These are phyloP conservation scores for Sesamia inferens DNA, from an alignment of 2,888 invertebrate species.

Conservation along the genomic window DNA sequence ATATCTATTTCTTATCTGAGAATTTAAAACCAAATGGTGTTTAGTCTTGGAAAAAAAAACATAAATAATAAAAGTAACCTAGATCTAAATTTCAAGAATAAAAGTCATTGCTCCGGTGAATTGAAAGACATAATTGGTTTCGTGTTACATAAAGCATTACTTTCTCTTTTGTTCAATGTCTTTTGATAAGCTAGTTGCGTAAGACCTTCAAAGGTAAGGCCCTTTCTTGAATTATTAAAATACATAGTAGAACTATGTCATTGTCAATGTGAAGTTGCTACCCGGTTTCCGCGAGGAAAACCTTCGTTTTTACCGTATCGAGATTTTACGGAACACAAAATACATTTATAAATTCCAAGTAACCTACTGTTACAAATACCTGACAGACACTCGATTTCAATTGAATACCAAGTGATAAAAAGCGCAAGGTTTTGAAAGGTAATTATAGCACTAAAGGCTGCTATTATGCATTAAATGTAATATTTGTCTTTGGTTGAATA, in stretches of 20 bases:
- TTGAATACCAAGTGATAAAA: slow-evolving; percentile 40
- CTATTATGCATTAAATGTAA: slow-evolving; percentile 50
- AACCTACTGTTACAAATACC: slow-evolving; percentile 44
- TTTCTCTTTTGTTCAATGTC: slow-evolving; percentile 61
- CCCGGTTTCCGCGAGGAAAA: slow-evolving; percentile 76
- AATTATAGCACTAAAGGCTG: slow-evolving; percentile 44
- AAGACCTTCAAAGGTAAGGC: slow-evolving; percentile 50
- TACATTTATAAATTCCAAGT: slow-evolving; percentile 39
- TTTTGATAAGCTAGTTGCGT: slow-evolving; percentile 50
- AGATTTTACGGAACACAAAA: slow-evolving; percentile 68
- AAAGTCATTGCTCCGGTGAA: slow-evolving; percentile 23
- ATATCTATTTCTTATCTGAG: not conserved
- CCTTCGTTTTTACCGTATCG: slow-evolving; percentile 73
- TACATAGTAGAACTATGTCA: slow-evolving; percentile 66
- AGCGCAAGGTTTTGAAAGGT: slow-evolving; percentile 63
- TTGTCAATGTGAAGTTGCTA: slow-evolving; percentile 63
- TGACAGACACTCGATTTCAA: slow-evolving; percentile 28
- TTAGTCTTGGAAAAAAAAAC: not conserved
- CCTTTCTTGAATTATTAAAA: slow-evolving; percentile 58
- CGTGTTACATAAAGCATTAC: slow-evolving; percentile 30
- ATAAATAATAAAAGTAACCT: slow-evolving; percentile 19
- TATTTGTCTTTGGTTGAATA: slow-evolving; percentile 49
- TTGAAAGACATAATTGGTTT: slow-evolving; percentile 8
- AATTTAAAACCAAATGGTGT: not conserved
- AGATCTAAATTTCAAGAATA: slow-evolving; percentile 18